phyloP scores from a whole-genome alignment of 2,797 vertebrate genomes.

The Lemur catta region DNA sequence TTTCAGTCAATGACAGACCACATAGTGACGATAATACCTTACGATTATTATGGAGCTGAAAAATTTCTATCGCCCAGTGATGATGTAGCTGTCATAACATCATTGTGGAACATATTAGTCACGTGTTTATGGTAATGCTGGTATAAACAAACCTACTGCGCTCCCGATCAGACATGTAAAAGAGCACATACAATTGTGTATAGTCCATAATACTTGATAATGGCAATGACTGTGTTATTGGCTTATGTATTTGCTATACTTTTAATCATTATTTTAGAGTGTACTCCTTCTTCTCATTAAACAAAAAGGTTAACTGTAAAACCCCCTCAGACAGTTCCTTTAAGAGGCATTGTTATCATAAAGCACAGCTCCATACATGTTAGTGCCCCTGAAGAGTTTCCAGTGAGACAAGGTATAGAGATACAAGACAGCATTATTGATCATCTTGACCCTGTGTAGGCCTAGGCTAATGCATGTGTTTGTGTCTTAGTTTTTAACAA shows the following conservation, averaged over 20 bases:
- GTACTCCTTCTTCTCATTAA: too few species aligned
- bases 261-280: not conserved
- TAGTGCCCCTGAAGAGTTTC: not conserved
- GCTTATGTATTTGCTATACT: not conserved
- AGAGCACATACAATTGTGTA: not conserved
- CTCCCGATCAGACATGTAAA: not conserved
- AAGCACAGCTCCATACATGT: not conserved
- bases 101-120: not conserved
- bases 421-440: not conserved
- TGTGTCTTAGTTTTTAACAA: not conserved
- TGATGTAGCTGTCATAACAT: not conserved
- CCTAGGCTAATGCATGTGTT: not conserved
- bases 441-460: not conserved
- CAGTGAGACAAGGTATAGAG: not conserved
- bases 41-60: not conserved
- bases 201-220: not conserved
- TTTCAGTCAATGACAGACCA: not conserved
- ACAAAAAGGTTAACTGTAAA: not conserved
- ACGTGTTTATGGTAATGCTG: not conserved
- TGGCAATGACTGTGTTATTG: not conserved
- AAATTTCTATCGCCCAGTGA: not conserved
- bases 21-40: not conserved
- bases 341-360: not conserved
- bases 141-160: not conserved
- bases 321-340: not conserved